Evolutionary conservation across 2,797 vertebrate genomes (phyloP), one percentile per base, ranked within the genome.

Genomic region (Pseudochirops corinnae): DNA sequence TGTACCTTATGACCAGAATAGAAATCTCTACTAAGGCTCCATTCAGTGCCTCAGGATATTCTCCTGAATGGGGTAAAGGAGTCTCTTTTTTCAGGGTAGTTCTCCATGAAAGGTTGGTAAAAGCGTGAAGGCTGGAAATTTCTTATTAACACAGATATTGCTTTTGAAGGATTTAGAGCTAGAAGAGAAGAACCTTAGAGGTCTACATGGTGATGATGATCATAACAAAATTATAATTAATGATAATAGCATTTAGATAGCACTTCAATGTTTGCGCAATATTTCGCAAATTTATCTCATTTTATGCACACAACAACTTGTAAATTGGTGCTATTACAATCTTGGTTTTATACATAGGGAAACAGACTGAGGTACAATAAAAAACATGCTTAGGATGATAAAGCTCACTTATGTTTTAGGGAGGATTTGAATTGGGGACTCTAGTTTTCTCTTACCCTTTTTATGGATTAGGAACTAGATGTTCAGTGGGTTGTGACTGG

Each of bases 101-200:
- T 57, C 56, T 57, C 6, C 5, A 10, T 31, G 74, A 52, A 39
- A 94, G 28, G 6, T 92, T 94, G 93, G 90, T 82, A 95, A 93
- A 94, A 93, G 58, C 11, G 7, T 24, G 93, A 93, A 74, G 24
- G 11, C 4, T 58, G 96, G 56, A 55, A 31, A 9, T 62, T 82
- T 16, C 39, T 82, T 7, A 46, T 82, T 6, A 0, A 24, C 2
- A 10, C 21, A 39, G 18, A 26, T 18, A 62, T 12, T 62, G 62
- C 31, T 67, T 62, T n/a, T 60, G 58, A 60, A 60, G 28, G 29
- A 60, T 31, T 60, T 60, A 67, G 62, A n/a, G 33, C 3, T 67
- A n/a, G 62, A 67, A 62, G 60, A 33, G 60, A 62, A 67, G 33
- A 5, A 67, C 4, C 14, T 62, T 13, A 28, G 29, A 14, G 58